Evolutionary conservation across 2,113 vertebrate species (phyloP).

Genomic region (Pachycephala philippinensis): DNA sequence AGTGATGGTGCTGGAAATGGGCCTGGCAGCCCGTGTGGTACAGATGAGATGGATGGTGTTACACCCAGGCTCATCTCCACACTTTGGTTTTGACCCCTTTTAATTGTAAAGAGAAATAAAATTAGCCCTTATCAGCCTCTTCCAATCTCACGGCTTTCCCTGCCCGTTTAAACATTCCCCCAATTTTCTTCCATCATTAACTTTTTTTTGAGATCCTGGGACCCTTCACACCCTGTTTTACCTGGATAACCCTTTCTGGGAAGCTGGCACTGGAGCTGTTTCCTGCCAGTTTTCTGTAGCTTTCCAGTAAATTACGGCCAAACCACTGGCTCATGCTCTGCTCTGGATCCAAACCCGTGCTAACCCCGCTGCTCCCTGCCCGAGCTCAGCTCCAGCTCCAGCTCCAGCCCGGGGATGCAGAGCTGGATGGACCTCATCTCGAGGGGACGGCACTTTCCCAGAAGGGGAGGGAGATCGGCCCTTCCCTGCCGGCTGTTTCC

Average conservation of each 20-base stretch:
- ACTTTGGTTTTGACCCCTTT: not conserved
- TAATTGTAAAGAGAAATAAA: not conserved
- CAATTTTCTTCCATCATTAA: not conserved
- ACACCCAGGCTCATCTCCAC: not conserved
- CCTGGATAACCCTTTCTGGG: not conserved
- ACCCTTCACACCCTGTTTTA: not conserved
- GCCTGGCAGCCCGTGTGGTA: not conserved
- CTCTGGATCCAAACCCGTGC: not conserved
- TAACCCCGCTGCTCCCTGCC: fast-evolving
- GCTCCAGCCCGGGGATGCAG: not conserved
- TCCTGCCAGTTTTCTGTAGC: not conserved
- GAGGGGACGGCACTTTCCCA: fast-evolving
- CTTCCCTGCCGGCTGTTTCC: fast-evolving
- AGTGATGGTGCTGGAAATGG: not conserved
- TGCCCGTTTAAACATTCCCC: not conserved
- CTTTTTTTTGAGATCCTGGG: not conserved
- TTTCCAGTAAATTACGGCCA: not conserved
- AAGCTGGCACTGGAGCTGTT: not conserved
- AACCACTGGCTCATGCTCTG: fast-evolving
- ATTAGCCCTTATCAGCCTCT: fast-evolving
- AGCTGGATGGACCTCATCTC: not conserved
- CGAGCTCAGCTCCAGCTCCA: fast-evolving
- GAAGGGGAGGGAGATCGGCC: fast-evolving
- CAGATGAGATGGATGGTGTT: fast-evolving
- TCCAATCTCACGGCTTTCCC: not conserved